Conservation (phyloP, 2,797 vertebrate genomes). For the Arremon brunneinucha region DNA sequence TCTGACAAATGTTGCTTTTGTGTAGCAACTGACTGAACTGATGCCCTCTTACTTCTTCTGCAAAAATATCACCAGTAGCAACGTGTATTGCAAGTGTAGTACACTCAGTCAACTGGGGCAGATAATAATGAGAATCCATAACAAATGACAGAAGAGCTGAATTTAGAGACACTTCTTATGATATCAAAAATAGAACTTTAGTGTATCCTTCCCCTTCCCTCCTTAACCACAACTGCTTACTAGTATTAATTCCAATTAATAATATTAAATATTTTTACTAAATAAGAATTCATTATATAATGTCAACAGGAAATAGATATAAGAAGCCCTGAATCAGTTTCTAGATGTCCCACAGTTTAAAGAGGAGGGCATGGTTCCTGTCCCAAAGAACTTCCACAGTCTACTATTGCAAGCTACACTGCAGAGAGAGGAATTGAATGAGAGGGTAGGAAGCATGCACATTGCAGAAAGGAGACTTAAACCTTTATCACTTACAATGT, state of each 20-base stretch:
- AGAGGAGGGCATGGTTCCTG: background rate
- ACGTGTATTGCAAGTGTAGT: background rate
- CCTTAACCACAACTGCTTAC: background rate
- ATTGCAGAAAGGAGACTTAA: background rate
- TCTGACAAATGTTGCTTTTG: background rate
- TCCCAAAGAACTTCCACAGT: background rate
- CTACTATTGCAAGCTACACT: background rate
- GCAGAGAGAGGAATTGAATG: background rate
- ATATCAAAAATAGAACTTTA: background rate
- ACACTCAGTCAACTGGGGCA: background rate
- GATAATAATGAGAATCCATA: background rate
- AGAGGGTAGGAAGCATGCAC: background rate
- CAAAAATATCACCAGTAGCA: accelerated
- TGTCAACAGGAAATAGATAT: background rate
- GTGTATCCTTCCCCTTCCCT: accelerated
- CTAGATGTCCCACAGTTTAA: background rate
- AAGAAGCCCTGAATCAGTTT: background rate
- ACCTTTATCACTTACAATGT: background rate
- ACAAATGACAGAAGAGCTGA: background rate
- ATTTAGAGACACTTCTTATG: background rate
- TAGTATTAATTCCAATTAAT: background rate
- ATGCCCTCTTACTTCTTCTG: accelerated
- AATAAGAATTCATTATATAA: background rate
- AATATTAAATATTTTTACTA: background rate
- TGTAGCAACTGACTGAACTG: background rate